Conservation (phyloP, 2,888 invertebrate genomes). For the Tenodera sinensis region DNA sequence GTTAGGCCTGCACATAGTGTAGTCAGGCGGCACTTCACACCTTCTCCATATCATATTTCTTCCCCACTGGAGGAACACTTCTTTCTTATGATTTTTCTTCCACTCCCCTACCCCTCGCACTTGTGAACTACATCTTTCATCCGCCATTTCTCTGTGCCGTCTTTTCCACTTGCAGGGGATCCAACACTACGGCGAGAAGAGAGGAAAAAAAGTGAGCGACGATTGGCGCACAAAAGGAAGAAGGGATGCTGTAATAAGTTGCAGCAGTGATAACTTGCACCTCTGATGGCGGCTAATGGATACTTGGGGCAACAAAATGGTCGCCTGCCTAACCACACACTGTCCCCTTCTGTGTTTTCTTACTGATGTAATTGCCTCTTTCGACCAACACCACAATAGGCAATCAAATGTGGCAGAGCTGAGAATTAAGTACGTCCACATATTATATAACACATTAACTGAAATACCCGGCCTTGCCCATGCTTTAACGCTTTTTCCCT, state of each 20-base stretch:
- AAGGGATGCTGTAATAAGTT: not conserved
- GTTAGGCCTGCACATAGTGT: not conserved
- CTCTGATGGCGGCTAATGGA: slow-evolving; percentile 14
- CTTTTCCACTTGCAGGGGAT: slow-evolving; percentile 4
- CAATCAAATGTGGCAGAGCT: not conserved
- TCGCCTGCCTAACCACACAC: not conserved
- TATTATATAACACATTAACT: too few relatives aligned
- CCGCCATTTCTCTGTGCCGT: slow-evolving; percentile 20
- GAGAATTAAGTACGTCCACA: too few relatives aligned
- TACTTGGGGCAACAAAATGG: slow-evolving; percentile 7
- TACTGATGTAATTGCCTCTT: not conserved
- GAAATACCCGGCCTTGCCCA: too few relatives aligned
- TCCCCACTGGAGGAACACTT: not conserved
- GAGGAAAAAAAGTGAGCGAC: slow-evolving; percentile 19
- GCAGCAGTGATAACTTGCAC: slow-evolving; percentile 7
- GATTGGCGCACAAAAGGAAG: slow-evolving; percentile 22
- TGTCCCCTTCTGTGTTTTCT: not conserved
- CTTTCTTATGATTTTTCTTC: not conserved
- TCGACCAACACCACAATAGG: not conserved
- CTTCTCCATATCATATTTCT: slow-evolving; percentile 12
- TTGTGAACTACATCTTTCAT: slow-evolving; percentile 26
- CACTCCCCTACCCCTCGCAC: slow-evolving; percentile 2
- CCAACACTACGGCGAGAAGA: not conserved
- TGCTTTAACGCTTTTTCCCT: too few relatives aligned
- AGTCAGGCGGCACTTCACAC: not conserved